Base-by-base conservation (phyloP, 2,888 invertebrate species). In the Octodonta nipae region DNA sequence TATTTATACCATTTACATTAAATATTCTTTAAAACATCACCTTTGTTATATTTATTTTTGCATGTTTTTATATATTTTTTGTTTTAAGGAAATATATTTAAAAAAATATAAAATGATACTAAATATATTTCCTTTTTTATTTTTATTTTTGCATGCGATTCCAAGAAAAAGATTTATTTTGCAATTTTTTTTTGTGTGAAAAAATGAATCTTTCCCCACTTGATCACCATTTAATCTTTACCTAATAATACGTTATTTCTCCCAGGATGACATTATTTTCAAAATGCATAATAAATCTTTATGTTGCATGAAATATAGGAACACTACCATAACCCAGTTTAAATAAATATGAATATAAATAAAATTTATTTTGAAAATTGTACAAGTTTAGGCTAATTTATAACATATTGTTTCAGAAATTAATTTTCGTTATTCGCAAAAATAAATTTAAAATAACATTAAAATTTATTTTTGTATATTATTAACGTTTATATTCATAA, bases 101-200 rank as follows among this genome's bases (percentile, higher is more conserved):
- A 32, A 22, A 32, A 35, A 32, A n/a, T n/a, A 8, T n/a, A n/a
- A n/a, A n/a, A n/a, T n/a, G n/a, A n/a, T n/a, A n/a, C n/a, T n/a
- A 42, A 42, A 39, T 41, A 36, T 44, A 39, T 44, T 42, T 42
- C 43, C 41, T 32, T 30, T 30, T 40, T 35, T 38, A 40, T 26
- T 36, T 40, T 46, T 49, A 35, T 40, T 42, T 51, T 51, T 51
- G 50, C 50, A 49, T 47, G 50, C 11, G 35, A 41, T 45, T 34
- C 28, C 34, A 30, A 8, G 13, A 12, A 30, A 36, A 42, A 43
- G 36, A 43, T 47, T 43, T 43, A 41, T 48, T 48, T 40, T 41
- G 44, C 43, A 42, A 17, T 11, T 36, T 32, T 26, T n/a, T 11
- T 15, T 30, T 32, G 27, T 28, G 20, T 33, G 17, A 22, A 14